Evolutionary conservation across 2,888 invertebrate species (phyloP), one percentile per base, ranked within the genome.

Genomic region (Liopterus haemorrhoidalis): DNA sequence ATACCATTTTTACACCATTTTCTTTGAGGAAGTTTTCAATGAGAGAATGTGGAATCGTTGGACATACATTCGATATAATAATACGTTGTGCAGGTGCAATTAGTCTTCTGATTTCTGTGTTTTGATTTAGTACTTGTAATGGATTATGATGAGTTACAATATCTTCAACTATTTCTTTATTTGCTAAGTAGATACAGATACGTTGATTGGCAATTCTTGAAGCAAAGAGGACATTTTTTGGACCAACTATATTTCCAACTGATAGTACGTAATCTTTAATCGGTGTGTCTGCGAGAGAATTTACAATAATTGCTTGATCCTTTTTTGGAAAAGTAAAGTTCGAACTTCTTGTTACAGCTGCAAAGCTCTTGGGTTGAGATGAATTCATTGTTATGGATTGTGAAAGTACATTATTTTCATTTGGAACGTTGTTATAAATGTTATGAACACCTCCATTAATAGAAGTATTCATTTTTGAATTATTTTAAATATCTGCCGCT

Each of bases 161-260:
- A n/a, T 46, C 5, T n/a, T 39, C 21, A 8, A 39, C 40, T 12
- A 45, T 11, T 15, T 38, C 28, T 24, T 37, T 41, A 8, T 15
- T 22, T 12, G 25, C 6, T 18, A 46, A 20, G 12, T 46, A 49
- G 2, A 49, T 16, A 31, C 35, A 42, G 5, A 48, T 39, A 33
- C 21, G 5, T 12, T 48, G 38, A 9, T 48, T 43, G 2, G 47
- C 32, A 3, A 38, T 48, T 32, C 43, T 19, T 1, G 43, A 43
- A 2, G 38, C 31, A 21, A 35, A 38, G 5, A 38, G 22, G 6
- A 48, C 33, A 25, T 49, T 42, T 49, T 35, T 46, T 24, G 33
- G 18, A 21, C 20, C 36, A 21, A 32, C 25, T 32, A 41, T 22
- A 31, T 42, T 16, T 37, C 41, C 39, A 20, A 47, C 37, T 12